Percentiles rank a stretch among this genome's conserved stretches.
phyloP scores from a whole-genome alignment of 2,797 vertebrate genomes.

The Enteromius anoplus region DNA sequence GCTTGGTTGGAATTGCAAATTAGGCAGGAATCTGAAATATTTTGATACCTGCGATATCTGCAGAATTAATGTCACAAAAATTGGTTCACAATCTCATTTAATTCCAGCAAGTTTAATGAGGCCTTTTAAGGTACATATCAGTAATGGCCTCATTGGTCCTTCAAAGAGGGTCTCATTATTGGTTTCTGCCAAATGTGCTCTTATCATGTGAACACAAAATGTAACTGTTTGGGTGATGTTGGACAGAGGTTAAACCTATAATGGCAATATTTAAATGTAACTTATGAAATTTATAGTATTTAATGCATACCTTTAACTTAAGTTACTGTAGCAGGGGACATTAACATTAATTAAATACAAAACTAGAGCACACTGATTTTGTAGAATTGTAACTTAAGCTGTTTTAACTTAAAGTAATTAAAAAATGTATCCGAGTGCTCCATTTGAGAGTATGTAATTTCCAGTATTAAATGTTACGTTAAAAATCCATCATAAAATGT shows the following conservation, averaged over 20 bases:
- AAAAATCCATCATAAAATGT: constrained; percentile 40
- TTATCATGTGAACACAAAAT: constrained; percentile 60
- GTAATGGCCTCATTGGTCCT: constrained; percentile 37
- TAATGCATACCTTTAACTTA: background rate
- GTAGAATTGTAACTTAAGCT: background rate
- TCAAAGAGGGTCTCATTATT: constrained; percentile 44
- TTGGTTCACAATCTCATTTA: constrained; percentile 27
- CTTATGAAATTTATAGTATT: background rate
- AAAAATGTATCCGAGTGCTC: background rate
- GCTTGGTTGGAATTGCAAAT: constrained; percentile 19
- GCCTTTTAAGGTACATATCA: constrained; percentile 23
- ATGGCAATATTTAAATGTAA: constrained; percentile 11
- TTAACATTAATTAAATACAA: background rate
- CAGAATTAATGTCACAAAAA: constrained; percentile 4
- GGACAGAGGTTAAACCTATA: constrained; percentile 35
- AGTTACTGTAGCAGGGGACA: background rate
- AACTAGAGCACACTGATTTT: background rate
- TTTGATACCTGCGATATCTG: constrained; percentile 8
- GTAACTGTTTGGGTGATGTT: constrained; percentile 51
- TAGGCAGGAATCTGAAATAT: constrained; percentile 12
- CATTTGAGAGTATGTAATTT: constrained; percentile 1
- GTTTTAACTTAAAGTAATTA: constrained; percentile 11
- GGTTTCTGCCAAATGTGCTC: constrained; percentile 41
- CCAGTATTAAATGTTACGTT: constrained; percentile 10
- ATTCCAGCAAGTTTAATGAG: constrained; percentile 30